Base-by-base conservation (phyloP, 2,797 vertebrate genomes). In the Schizothorax lantsangensis region DNA sequence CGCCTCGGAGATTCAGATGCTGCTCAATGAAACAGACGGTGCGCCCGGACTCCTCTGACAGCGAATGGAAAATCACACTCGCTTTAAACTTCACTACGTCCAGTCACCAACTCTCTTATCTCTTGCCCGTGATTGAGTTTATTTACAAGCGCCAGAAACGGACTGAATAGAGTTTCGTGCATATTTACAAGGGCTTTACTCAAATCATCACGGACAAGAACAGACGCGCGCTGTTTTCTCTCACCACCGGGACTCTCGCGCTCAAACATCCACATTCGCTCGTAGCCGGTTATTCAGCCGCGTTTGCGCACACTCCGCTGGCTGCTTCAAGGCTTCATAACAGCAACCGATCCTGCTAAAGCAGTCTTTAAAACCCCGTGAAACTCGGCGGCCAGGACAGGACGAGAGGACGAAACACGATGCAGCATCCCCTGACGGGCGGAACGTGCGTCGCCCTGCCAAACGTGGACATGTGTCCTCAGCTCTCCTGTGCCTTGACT, bases 401-500 rank as follows among this genome's bases (percentile, higher is more conserved):
- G 89, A 92, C 91, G 91, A 88, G 92, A 92, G 94, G 88, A 94
- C 91, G 92, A 93, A 93, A 92, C 95, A 96, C 92, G 90, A 98
- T 98, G 97, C 97, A 98, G 95, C 97, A 98, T 96, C 97, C 97
- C 93, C 93, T 97, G 89, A 93, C 96, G 94, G 97, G 97, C 95
- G 96, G 97, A 94, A 97, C 97, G 95, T 98, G 97, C 92, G 97
- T 98, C 95, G 96, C 97, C 90, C 95, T 98, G 94, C 97, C 97
- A 92, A 97, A 96, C 82, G 97, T 97, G 95, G 96, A 96, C 93
- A 96, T 97, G 95, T 98, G 97, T 96, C 98, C 97, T 93, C 97
- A 97, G 96, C 96, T 98, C 92, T 98, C 97, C 93, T 97, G 97
- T 94, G 97, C 97, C 95, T 97, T 98, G 96, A 97, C 97, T 94